phyloP scores from a whole-genome alignment of 2,888 invertebrate genomes.

The Mimachlamys varia region DNA sequence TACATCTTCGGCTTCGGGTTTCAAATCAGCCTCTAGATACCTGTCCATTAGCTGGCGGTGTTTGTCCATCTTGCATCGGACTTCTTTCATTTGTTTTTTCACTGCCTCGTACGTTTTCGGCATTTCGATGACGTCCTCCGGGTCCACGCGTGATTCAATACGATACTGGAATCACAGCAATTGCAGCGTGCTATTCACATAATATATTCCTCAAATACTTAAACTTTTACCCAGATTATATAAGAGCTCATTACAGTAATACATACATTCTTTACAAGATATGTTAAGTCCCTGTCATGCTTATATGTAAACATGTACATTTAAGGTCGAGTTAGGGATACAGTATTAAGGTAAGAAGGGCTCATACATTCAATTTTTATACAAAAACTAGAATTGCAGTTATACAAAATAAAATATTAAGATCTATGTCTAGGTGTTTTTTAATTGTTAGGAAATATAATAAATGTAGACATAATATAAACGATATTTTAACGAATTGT shows the following conservation, averaged over 20 bases:
- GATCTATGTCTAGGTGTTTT: not conserved
- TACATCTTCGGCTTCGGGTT: constrained; percentile 61
- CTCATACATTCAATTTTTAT: not conserved
- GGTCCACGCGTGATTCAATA: constrained; percentile 66
- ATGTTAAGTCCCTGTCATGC: not conserved
- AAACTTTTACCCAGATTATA: not conserved
- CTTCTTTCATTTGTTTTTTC: constrained; percentile 67
- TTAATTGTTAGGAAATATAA: too few relatives aligned
- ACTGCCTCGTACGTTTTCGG: constrained; percentile 68
- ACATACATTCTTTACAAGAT: not conserved
- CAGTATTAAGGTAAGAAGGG: not conserved
- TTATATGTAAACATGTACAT: not conserved
- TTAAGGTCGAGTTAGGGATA: not conserved
- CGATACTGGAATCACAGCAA: constrained; percentile 67
- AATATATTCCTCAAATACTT: not conserved
- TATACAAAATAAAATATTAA: not conserved
- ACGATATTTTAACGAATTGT: too few relatives aligned
- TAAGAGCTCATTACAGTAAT: not conserved
- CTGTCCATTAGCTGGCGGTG: constrained; percentile 75
- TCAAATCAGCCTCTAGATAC: constrained; percentile 65
- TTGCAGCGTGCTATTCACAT: not conserved
- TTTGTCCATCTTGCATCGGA: constrained; percentile 72
- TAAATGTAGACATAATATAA: too few relatives aligned
- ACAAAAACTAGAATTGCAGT: too few relatives aligned
- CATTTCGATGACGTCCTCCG: constrained; percentile 69